Conservation (phyloP, 2,113 vertebrate species). For the Rutilus rutilus region DNA sequence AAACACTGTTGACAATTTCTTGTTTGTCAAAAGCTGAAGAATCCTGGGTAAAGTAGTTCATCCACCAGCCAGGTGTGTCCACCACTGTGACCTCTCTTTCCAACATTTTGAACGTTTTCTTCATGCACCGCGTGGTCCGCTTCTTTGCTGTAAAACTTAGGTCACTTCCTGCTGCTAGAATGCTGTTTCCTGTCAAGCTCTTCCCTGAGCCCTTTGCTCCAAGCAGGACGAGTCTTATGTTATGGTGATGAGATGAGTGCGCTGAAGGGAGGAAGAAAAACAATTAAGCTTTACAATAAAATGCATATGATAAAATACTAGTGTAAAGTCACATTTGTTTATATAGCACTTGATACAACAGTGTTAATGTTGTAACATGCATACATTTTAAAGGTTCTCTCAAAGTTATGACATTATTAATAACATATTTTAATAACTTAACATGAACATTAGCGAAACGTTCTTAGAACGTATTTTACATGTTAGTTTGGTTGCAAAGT, state of each 20-base stretch:
- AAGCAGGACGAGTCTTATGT: conserved; percentile 68
- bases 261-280: conserved; percentile 52
- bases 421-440: too few species aligned
- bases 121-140: conserved; percentile 60
- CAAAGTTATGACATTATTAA: too few species aligned
- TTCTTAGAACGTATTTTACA: too few species aligned
- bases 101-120: conserved; percentile 45
- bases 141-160: neutral
- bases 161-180: conserved; percentile 58
- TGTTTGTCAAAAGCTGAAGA: conserved; percentile 65
- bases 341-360: too few species aligned
- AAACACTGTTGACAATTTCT: conserved; percentile 61
- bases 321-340: too few species aligned
- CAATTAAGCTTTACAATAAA: neutral
- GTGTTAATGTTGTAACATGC: too few species aligned
- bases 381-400: too few species aligned
- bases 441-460: too few species aligned
- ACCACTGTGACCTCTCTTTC: conserved; percentile 68
- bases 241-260: conserved; percentile 41
- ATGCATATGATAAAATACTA: neutral
- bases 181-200: conserved; percentile 65
- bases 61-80: conserved; percentile 78
- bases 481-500: too few species aligned
- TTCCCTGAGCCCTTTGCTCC: conserved; percentile 75
- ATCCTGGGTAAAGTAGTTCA: conserved; percentile 70